Conservation (phyloP, 1,140 invertebrate genomes). For the Holotrichia oblita region DNA sequence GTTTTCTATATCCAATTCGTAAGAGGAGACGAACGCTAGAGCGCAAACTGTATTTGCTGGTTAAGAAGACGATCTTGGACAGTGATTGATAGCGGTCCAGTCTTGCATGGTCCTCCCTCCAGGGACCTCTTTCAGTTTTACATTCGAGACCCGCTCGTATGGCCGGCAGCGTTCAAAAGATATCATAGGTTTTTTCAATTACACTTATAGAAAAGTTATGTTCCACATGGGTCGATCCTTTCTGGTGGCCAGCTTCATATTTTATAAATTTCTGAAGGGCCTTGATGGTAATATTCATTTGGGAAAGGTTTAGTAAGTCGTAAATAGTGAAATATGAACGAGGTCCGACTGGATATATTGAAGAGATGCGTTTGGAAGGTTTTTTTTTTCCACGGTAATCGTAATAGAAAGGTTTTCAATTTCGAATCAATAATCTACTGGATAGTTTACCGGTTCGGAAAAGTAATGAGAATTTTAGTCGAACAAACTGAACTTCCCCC, state of each 20-base stretch:
- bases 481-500: too few species aligned
- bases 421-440: too few species aligned
- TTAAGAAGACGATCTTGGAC: slow-evolving; percentile 11
- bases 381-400: too few species aligned
- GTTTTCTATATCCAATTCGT: too few species aligned
- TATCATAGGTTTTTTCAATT: slow-evolving; percentile 14
- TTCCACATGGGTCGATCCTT: neutral
- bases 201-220: neutral
- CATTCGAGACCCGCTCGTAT: neutral
- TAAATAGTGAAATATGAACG: neutral
- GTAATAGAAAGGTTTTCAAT: too few species aligned
- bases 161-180: neutral
- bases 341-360: neutral
- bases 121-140: slow-evolving; percentile 7
- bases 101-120: too few species aligned
- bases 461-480: too few species aligned
- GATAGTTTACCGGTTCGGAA: too few species aligned
- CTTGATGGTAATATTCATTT: slow-evolving; percentile 7
- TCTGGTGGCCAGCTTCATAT: neutral
- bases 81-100: neutral
- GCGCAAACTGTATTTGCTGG: neutral
- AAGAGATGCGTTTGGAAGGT: too few species aligned
- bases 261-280: neutral
- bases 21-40: neutral
- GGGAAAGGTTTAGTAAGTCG: slow-evolving; percentile 7